Evolutionary conservation across 2,888 invertebrate genomes (phyloP).

Genomic region (Latrodectus elegans): DNA sequence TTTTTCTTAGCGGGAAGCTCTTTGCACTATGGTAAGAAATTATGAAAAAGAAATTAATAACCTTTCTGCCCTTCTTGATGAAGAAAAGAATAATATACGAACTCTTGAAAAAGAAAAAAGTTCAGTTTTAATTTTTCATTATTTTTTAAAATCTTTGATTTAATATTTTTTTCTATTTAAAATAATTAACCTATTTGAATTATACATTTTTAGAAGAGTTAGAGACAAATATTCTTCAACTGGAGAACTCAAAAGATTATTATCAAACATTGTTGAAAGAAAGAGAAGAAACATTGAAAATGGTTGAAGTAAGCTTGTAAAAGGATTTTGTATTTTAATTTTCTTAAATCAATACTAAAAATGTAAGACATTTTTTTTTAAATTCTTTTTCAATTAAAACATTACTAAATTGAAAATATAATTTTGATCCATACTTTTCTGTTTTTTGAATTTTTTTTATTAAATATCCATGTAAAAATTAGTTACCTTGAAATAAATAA

Average conservation of each 20-base stretch:
- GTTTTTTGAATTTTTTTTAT: no score
- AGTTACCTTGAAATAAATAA: no score
- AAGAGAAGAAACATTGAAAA: slow-evolving; percentile 16
- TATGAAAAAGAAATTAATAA: slow-evolving; percentile 8
- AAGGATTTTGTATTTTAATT: not conserved
- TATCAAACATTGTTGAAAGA: slow-evolving; percentile 11
- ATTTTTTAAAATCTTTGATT: not conserved
- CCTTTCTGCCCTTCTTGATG: slow-evolving; percentile 25
- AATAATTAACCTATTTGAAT: not conserved
- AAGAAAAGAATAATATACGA: slow-evolving; percentile 19
- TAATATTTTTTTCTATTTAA: not conserved
- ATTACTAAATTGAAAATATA: not conserved
- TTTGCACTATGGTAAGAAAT: slow-evolving; percentile 23
- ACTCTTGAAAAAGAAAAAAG: slow-evolving; percentile 30
- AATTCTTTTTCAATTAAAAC: not conserved
- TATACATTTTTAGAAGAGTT: slow-evolving; percentile 18
- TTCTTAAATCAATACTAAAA: not conserved
- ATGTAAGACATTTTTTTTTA: not conserved
- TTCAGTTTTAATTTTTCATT: not conserved
- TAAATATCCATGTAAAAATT: no score
- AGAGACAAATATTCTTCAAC: not conserved
- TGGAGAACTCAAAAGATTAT: slow-evolving; percentile 17
- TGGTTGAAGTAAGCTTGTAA: slow-evolving; percentile 8
- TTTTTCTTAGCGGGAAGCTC: slow-evolving; percentile 21
- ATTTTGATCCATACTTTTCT: no score